These are phyloP conservation scores for Ispidina picta DNA, from an alignment of 2,797 vertebrate species.

Conservation along the genomic window DNA sequence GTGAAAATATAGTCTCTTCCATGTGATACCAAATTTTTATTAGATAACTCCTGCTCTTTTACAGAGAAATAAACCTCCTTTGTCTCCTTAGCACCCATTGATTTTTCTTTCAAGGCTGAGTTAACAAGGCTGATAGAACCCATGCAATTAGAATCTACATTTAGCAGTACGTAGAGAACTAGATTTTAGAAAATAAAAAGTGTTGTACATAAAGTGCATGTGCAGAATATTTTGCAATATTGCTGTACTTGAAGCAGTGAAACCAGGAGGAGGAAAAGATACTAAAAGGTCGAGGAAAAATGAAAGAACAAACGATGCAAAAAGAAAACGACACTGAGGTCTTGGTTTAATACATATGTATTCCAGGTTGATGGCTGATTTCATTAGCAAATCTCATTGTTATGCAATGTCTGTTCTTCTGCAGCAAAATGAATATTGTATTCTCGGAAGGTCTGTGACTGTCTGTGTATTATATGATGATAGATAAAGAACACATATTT, in stretches of 20 bases:
- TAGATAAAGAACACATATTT: slow-evolving; percentile 66
- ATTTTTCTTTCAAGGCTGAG: slow-evolving; percentile 58
- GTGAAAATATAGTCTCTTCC: slow-evolving; percentile 33
- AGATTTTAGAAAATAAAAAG: slow-evolving; percentile 53
- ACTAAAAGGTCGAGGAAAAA: slow-evolving; percentile 75
- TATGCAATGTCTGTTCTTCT: slow-evolving; percentile 99
- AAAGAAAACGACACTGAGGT: slow-evolving; percentile 90
- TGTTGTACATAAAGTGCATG: not conserved
- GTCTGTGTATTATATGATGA: slow-evolving; percentile 65
- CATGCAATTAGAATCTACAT: slow-evolving; percentile 58
- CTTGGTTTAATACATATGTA: slow-evolving; percentile 97
- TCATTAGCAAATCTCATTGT: slow-evolving; percentile 99
- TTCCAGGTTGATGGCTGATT: slow-evolving; percentile 99
- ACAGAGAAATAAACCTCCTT: slow-evolving; percentile 56
- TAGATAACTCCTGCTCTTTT: slow-evolving; percentile 15
- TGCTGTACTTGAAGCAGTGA: slow-evolving; percentile 67
- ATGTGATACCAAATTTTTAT: slow-evolving; percentile 14
- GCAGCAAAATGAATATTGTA: slow-evolving; percentile 99
- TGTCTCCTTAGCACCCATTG: slow-evolving; percentile 70
- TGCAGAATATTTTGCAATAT: slow-evolving; percentile 56
- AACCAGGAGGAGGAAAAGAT: slow-evolving; percentile 69
- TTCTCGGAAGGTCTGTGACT: slow-evolving; percentile 82
- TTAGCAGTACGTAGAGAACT: slow-evolving; percentile 43
- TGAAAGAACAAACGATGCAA: slow-evolving; percentile 85
- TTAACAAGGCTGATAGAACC: slow-evolving; percentile 67